A percentile compares a stretch with the other conserved stretches of the same genome.
phyloP scores from a whole-genome alignment of 2,113 vertebrate species.

The Melanerpes formicivorus region DNA sequence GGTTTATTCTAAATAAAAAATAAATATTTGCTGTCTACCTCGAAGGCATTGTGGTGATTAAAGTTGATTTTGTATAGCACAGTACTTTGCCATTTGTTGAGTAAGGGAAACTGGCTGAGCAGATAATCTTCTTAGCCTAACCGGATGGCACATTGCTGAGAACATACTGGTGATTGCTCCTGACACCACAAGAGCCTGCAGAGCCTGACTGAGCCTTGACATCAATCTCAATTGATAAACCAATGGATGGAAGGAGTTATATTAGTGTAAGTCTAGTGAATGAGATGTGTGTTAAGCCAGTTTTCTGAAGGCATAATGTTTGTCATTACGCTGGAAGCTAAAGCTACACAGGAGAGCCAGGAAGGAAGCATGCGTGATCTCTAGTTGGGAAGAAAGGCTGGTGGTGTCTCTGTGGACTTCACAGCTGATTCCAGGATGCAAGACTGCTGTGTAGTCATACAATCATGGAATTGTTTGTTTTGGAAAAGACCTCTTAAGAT shows the following conservation, averaged over 20 bases:
- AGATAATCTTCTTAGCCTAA: neutral
- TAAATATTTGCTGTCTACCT: neutral
- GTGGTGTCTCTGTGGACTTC: neutral
- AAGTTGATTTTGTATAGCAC: neutral
- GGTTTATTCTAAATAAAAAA: too few species aligned
- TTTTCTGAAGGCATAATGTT: neutral
- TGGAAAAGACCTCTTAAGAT: neutral
- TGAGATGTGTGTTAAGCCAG: accelerated
- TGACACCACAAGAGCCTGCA: neutral
- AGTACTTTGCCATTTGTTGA: neutral
- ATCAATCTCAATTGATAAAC: neutral
- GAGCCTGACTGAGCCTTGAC: neutral
- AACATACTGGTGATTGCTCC: neutral
- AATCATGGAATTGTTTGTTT: too few species aligned
- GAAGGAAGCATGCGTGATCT: neutral
- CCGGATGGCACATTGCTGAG: too few species aligned
- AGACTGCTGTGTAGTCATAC: neutral
- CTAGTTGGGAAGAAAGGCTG: neutral
- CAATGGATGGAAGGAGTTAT: neutral
- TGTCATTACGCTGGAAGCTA: neutral
- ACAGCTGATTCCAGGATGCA: too few species aligned
- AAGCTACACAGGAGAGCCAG: neutral
- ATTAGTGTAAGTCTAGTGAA: neutral
- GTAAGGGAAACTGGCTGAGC: neutral
- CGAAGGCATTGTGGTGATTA: neutral